Base-by-base conservation (phyloP, 2,113 vertebrate species). In the Haemorhous mexicanus region DNA sequence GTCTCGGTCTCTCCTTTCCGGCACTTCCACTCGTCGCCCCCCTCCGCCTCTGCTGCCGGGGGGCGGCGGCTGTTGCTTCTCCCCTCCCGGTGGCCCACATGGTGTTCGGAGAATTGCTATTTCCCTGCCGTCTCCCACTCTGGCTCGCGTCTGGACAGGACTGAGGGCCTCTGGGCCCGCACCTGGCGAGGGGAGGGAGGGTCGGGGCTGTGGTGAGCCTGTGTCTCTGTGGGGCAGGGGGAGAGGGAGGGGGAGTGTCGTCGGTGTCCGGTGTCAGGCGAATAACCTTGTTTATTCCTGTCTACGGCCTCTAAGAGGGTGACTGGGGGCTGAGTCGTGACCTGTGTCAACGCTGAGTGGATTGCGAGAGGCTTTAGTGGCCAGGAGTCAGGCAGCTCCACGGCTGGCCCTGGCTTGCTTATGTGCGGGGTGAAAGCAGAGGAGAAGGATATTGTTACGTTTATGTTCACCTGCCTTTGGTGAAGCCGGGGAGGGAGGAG, bases 271-370 rank as follows among this genome's bases (percentile, higher is more conserved):
- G 41, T 91, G 73, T 86, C 93, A 20, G 74, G 49, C 59, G 59
- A 75, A 67, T 93, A 95, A 95, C 88, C 96, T 95, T 96, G 94
- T 96, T 95, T 96, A 90, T 97, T 86, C 77, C 43, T 55, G 76
- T 67, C 90, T 8, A 2, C 69, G 90, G 91, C 91, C 91, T 96
- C 49, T 68, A 85, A 23, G 77, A 53, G 92, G 88, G 84, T 77
- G 84, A 17, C 55, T 46, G 82, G n/a, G 79, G 84, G 91, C 81
- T 82, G 79, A 93, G 95, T 68, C 79, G 88, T 77, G 93, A 93
- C 72, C 93, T 10, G 63, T 77, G 94, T 79, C 75, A 74, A 9
- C 18, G 81, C 32, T 22, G 84, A 63, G 81, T 58, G 72, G 75
- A 21, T 92, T 84, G 84, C 50, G 49, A 76, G 91, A 81, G 89